Base-by-base conservation (phyloP, 2,888 invertebrate genomes). In the Parnassius orleans region DNA sequence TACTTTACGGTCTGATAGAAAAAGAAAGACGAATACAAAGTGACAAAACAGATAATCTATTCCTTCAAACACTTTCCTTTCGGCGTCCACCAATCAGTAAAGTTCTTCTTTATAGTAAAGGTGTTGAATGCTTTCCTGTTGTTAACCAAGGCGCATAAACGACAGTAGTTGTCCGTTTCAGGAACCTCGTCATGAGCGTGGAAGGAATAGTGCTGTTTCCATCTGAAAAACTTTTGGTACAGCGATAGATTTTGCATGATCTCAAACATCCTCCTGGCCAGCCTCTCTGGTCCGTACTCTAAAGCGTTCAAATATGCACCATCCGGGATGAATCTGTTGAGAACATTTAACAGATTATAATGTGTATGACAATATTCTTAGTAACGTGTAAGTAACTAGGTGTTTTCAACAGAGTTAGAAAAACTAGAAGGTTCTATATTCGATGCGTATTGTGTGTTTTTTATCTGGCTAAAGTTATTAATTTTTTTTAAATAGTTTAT, bases 241-340 rank as follows among this genome's bases (percentile, higher is more conserved):
- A 64, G 47, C 11, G 71, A 66, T 2, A 71, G 75, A 41, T 77
- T 71, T 43, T 71, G 71, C 3, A 84, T 80, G 9, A 82, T 66
- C 15, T 76, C 70, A 50, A 71, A 67, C 65, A 88, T 86, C 56
- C 70, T 69, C 10, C 69, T 62, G 1, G 84, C 87, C 56, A 88
- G 69, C 2, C 69, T 67, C 57, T 70, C 67, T 12, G 84, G 73
- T 19, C 76, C 75, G 56, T 83, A 62, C 62, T 75, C 64, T 1
- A 71, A 41, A 2, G 85, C 88, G 61, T 87, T 73, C 42, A 89
- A 68, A 64, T 87, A 88, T 0, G 77, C 74, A 3, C 81, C 80
- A 9, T 79, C 73, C 2, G 87, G 87, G 65, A 87, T 66, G 65
- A 83, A 89, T 61, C 88, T 88, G 68, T 63, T 78, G 69, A 48